phyloP scores from a whole-genome alignment of 2,888 invertebrate species.

The Clitarchus hookeri region DNA sequence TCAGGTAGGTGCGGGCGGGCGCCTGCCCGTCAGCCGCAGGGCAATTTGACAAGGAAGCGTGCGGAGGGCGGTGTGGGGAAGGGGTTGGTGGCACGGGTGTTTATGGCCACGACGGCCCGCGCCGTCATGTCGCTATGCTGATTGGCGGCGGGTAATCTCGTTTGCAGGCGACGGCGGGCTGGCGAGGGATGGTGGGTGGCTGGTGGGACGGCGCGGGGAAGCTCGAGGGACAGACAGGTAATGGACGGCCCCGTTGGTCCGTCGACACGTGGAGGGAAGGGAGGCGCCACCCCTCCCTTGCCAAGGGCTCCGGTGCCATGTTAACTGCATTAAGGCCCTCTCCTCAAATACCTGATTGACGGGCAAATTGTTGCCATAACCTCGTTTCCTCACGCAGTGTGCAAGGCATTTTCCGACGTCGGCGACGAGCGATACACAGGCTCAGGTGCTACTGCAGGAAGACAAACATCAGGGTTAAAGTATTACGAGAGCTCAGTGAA shows the following conservation, averaged over 20 bases:
- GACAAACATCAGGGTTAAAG: no score
- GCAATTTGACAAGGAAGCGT: not conserved
- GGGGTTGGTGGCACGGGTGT: not conserved
- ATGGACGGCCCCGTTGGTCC: not conserved
- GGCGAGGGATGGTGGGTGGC: not conserved
- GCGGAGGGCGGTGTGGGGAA: not conserved
- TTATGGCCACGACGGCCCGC: not conserved
- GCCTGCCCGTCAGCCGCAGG: no score
- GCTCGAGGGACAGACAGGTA: not conserved
- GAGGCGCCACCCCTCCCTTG: not conserved
- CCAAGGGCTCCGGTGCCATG: not conserved
- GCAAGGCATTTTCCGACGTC: no score
- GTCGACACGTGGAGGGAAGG: not conserved
- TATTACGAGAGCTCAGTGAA: no score
- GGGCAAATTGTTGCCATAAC: not conserved
- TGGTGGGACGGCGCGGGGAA: not conserved
- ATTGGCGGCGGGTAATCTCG: constrained; percentile 4
- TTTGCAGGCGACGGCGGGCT: not conserved
- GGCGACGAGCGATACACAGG: no score
- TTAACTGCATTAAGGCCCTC: not conserved
- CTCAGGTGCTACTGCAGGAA: no score
- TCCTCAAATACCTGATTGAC: not conserved
- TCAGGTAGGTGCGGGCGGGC: no score
- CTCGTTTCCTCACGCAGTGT: not conserved
- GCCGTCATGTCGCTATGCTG: not conserved